phyloP scores from a whole-genome alignment of 2,113 vertebrate species.

The Phaethon lepturus region DNA sequence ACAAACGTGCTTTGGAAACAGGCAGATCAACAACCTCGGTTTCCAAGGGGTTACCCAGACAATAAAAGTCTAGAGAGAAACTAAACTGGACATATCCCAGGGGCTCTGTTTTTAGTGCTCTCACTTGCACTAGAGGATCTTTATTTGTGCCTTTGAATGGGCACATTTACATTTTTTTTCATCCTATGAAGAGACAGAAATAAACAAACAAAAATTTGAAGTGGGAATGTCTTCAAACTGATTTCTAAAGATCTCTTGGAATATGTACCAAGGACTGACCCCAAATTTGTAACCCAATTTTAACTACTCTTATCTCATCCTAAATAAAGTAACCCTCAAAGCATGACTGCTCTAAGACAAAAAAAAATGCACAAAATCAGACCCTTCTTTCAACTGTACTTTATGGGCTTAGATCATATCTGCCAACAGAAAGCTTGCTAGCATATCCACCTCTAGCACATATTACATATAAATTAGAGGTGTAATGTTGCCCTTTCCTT shows the following conservation, averaged over 20 bases:
- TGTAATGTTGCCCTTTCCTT: background rate
- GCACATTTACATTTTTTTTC: background rate
- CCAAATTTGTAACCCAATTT: background rate
- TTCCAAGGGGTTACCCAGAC: conserved; percentile 19
- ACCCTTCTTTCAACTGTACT: background rate
- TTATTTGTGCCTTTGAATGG: background rate
- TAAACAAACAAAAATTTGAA: background rate
- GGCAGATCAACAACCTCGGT: background rate
- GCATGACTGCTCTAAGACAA: background rate
- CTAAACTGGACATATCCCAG: background rate
- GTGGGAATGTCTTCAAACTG: background rate
- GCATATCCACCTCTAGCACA: background rate
- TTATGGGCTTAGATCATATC: background rate
- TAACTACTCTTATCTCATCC: background rate
- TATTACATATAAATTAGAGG: background rate
- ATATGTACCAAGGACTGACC: background rate
- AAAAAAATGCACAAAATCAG: background rate
- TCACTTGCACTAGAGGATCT: background rate
- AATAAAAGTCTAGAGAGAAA: background rate
- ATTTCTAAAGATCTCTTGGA: background rate
- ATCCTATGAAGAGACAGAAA: background rate
- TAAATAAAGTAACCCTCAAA: background rate
- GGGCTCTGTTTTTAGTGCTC: conserved; percentile 1
- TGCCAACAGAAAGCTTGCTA: background rate
- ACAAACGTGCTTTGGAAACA: background rate